Conservation (phyloP, 2,113 vertebrate genomes). For the Lates calcarifer region DNA sequence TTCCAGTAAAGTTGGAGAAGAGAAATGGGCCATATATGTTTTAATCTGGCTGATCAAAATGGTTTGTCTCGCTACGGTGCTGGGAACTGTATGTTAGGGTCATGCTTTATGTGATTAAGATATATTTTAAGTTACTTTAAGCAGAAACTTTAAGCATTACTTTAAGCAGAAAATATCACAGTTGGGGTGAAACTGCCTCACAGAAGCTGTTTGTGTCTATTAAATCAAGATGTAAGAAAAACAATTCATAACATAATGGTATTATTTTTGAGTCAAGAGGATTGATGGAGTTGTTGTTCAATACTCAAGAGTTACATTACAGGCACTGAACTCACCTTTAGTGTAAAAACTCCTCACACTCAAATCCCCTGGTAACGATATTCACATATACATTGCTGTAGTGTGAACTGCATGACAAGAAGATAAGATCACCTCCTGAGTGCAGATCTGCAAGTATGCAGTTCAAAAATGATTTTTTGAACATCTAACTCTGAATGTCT, state of each 20-base stretch:
- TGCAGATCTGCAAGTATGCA: neutral
- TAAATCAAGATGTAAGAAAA: no score
- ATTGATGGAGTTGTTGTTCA: no score
- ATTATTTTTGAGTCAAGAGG: no score
- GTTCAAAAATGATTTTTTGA: constrained; percentile 4
- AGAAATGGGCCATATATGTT: neutral
- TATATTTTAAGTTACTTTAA: neutral
- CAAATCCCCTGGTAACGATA: no score
- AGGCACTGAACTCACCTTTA: neutral
- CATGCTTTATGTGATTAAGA: neutral
- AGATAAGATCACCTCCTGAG: constrained; percentile 17
- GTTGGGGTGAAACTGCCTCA: no score
- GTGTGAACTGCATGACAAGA: neutral
- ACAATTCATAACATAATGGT: no score
- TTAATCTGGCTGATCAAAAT: neutral
- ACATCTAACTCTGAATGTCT: neutral
- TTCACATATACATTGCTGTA: neutral
- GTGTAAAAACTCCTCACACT: no score
- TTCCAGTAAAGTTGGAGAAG: neutral
- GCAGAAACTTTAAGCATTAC: no score
- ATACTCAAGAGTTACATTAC: no score
- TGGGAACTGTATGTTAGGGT: neutral
- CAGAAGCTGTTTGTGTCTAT: no score
- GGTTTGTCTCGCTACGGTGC: neutral
- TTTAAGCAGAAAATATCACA: neutral